Conservation (phyloP, 2,113 vertebrate species). For the Rhadina sibilatrix region DNA sequence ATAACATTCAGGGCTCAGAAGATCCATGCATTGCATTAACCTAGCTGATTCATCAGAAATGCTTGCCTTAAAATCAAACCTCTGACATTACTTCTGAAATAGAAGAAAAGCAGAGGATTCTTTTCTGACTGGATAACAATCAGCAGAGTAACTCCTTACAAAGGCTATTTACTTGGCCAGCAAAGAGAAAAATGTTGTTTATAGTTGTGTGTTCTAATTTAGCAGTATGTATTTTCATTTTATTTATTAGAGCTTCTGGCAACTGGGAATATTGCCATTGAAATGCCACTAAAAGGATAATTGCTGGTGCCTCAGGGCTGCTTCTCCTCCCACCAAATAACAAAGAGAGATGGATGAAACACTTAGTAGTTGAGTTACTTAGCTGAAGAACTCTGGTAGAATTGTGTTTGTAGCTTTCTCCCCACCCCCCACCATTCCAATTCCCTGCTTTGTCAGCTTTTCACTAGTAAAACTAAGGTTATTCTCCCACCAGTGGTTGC, state of each 20-base stretch:
- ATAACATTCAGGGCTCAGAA: not conserved
- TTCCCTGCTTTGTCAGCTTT: not conserved
- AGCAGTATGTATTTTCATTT: constrained; percentile 62
- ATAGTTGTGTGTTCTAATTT: constrained; percentile 47
- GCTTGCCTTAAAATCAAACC: not conserved
- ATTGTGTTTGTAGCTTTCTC: not conserved
- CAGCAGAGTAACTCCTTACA: constrained; percentile 28
- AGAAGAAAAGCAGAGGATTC: constrained; percentile 1
- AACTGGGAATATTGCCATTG: constrained; percentile 56
- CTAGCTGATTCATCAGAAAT: not conserved
- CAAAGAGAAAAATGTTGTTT: constrained; percentile 50
- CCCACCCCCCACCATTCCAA: accelerated
- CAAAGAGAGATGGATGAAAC: constrained; percentile 46
- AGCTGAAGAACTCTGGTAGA: not conserved
- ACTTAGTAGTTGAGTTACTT: constrained; percentile 22
- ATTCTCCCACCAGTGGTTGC: not conserved
- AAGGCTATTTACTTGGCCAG: constrained; percentile 29
- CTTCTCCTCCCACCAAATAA: constrained; percentile 44
- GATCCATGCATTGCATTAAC: not conserved
- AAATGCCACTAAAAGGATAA: constrained; percentile 59
- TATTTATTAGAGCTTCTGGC: constrained; percentile 61
- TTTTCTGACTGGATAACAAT: not conserved
- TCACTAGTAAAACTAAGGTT: not conserved
- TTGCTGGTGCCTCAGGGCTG: constrained; percentile 52
- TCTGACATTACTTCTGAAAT: constrained; percentile 9